These are phyloP conservation scores for Formica aserva DNA, from an alignment of 2,888 invertebrate genomes.

Conservation along the genomic window DNA sequence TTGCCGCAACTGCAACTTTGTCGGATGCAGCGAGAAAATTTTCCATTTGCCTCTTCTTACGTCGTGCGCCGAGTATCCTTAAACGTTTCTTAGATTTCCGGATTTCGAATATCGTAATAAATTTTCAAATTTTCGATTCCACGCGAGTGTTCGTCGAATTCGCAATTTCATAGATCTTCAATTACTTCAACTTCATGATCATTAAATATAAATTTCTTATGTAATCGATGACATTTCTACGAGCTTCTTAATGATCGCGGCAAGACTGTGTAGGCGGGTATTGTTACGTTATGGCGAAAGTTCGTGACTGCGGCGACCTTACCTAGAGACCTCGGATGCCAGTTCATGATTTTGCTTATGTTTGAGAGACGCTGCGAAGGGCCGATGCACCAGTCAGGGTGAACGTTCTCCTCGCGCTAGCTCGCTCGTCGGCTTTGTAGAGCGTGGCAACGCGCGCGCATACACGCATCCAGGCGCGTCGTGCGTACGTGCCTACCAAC, in stretches of 20 bases:
- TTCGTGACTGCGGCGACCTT: constrained; percentile 7
- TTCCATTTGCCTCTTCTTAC: background rate
- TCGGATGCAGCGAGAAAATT: background rate
- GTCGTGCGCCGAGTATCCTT: background rate
- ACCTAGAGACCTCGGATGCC: constrained; percentile 57
- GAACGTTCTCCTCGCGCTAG: constrained; percentile 77
- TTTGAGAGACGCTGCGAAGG: constrained; percentile 82
- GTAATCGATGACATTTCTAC: background rate
- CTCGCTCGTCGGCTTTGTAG: constrained; percentile 58
- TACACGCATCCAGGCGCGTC: constrained; percentile 66
- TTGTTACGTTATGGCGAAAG: background rate
- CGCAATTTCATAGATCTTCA: background rate
- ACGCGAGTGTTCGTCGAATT: background rate
- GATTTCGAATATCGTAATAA: background rate
- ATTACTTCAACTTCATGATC: background rate
- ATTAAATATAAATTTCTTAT: constrained; percentile 5
- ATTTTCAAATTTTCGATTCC: background rate
- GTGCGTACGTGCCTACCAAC: constrained; percentile 56
- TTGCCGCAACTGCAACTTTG: background rate
- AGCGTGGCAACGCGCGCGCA: constrained; percentile 54
- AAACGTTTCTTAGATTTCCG: background rate
- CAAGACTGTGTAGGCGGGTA: background rate
- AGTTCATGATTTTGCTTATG: constrained; percentile 67
- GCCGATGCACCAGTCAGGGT: constrained; percentile 83
- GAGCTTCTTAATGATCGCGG: background rate